Conservation (phyloP, 2,113 vertebrate species). For the Cynopterus brachyotis region DNA sequence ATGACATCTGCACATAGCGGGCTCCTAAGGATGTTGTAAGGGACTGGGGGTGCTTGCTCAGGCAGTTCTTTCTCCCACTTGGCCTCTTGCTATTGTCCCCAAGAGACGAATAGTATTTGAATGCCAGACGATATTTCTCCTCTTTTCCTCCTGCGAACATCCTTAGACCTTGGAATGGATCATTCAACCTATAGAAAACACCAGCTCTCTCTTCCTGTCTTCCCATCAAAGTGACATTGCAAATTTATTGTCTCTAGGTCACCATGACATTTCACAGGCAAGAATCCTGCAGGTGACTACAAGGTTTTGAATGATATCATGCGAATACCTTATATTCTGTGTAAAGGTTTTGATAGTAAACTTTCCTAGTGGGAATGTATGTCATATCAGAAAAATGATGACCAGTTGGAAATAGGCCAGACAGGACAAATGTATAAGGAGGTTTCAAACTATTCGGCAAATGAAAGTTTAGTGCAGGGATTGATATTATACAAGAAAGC, state of each 20-base stretch:
- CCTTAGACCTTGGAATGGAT: not conserved
- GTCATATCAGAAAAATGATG: not conserved
- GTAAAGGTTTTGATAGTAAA: not conserved
- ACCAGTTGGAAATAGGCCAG: not conserved
- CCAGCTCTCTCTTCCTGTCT: not conserved
- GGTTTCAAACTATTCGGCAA: not conserved
- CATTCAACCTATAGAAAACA: not conserved
- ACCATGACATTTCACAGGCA: not conserved
- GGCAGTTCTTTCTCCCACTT: not conserved
- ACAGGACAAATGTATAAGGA: not conserved
- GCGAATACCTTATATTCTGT: not conserved
- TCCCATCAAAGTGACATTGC: not conserved
- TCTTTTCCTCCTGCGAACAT: not conserved
- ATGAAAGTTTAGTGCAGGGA: not conserved
- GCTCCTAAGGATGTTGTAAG: not conserved
- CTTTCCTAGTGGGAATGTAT: not conserved
- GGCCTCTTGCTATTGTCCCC: not conserved
- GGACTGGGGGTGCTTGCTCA: not conserved
- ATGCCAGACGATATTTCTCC: not conserved
- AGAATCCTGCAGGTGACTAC: not conserved
- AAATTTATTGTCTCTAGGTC: not conserved
- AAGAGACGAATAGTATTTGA: not conserved
- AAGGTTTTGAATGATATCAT: not conserved
- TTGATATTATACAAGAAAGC: not conserved
- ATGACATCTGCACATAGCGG: not conserved